phyloP scores from a whole-genome alignment of 2,888 invertebrate genomes.

The Cheilosia soror region DNA sequence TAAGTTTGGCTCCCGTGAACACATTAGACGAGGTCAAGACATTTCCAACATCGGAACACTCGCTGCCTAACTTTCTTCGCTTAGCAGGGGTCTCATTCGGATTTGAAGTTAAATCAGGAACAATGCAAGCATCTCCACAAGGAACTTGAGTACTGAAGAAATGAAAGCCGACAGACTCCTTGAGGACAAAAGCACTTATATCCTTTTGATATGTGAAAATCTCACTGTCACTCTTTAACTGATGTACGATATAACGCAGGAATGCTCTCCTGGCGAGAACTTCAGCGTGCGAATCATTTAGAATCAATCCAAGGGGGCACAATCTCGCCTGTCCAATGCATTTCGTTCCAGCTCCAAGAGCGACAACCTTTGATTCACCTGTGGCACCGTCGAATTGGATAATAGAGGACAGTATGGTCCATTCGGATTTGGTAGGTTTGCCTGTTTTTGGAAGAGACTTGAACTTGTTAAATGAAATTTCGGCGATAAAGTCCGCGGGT shows the following conservation, averaged over 20 bases:
- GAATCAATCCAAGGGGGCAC: slow-evolving; percentile 87
- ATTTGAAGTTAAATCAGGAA: slow-evolving; percentile 79
- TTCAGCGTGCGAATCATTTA: slow-evolving; percentile 97
- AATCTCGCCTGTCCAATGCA: slow-evolving; percentile 91
- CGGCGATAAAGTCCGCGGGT: slow-evolving; percentile 84
- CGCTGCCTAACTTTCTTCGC: slow-evolving; percentile 69
- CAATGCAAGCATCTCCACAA: slow-evolving; percentile 97
- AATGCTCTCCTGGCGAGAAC: slow-evolving; percentile 93
- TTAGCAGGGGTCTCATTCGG: slow-evolving; percentile 74
- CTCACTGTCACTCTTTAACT: slow-evolving; percentile 84
- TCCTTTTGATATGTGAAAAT: slow-evolving; percentile 81
- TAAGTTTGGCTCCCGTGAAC: slow-evolving; percentile 95
- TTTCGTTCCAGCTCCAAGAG: slow-evolving; percentile 96
- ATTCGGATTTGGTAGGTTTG: slow-evolving; percentile 90
- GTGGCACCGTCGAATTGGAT: slow-evolving; percentile 84
- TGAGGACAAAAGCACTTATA: slow-evolving; percentile 84
- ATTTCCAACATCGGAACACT: slow-evolving; percentile 31
- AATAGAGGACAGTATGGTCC: slow-evolving; percentile 93
- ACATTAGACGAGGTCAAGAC: slow-evolving; percentile 64
- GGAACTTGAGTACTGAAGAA: slow-evolving; percentile 95
- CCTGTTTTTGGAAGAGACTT: slow-evolving; percentile 89
- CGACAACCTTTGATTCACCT: slow-evolving; percentile 86
- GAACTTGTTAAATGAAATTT: slow-evolving; percentile 87
- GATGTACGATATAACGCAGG: slow-evolving; percentile 89
- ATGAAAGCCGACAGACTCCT: slow-evolving; percentile 88